Percentiles rank a stretch among this genome's conserved stretches.
phyloP scores from a whole-genome alignment of 1,140 invertebrate species.

The Bombus affinis region DNA sequence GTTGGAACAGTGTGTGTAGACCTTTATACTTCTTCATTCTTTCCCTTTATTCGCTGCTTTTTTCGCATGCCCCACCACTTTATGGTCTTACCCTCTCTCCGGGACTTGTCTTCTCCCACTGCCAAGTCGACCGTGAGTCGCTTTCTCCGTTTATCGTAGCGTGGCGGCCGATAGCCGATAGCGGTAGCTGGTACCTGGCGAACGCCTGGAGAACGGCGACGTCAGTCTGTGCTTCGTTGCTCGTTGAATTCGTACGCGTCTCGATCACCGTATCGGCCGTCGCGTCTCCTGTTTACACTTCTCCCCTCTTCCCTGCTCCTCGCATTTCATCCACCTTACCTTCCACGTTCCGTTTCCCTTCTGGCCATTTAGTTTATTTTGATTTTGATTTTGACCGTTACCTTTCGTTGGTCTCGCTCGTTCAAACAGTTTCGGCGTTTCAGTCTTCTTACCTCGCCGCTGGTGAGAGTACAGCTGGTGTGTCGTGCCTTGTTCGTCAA shows the following conservation, averaged over 20 bases:
- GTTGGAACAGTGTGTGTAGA: neutral
- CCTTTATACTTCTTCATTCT: neutral
- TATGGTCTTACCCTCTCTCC: neutral
- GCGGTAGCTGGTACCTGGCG: slow-evolving; percentile 67
- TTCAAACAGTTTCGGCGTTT: neutral
- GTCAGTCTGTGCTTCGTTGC: slow-evolving; percentile 61
- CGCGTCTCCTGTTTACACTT: neutral
- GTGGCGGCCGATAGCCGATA: slow-evolving; percentile 55
- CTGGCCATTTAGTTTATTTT: neutral
- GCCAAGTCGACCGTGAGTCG: slow-evolving; percentile 31
- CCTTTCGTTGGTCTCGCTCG: neutral
- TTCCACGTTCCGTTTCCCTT: neutral
- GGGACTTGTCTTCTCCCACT: neutral
- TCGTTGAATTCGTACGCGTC: slow-evolving; percentile 35
- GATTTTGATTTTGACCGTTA: neutral
- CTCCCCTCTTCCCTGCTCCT: neutral
- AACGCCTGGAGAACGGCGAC: slow-evolving; percentile 63
- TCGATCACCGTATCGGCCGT: slow-evolving; percentile 19
- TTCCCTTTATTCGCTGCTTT: slow-evolving; percentile 6
- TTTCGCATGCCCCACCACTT: neutral
- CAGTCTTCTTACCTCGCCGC: neutral
- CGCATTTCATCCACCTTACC: neutral
- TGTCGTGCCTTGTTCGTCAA: neutral
- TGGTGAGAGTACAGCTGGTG: neutral
- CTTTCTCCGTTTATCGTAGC: slow-evolving; percentile 62